phyloP scores from a whole-genome alignment of 2,888 invertebrate species.

The Theodoxus fluviatilis region DNA sequence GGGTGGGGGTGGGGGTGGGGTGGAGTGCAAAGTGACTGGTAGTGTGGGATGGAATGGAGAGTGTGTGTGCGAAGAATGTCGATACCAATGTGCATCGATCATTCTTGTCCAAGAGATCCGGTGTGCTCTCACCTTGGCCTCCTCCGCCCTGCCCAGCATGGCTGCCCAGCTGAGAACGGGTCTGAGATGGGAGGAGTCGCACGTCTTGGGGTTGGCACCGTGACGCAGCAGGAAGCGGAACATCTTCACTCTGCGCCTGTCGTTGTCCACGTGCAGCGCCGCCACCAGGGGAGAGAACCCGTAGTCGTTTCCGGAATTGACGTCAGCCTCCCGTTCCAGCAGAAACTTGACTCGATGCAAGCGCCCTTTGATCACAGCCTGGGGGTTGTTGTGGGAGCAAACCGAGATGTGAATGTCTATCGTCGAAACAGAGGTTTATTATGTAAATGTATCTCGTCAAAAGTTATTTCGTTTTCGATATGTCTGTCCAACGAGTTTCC shows the following conservation, averaged over 20 bases:
- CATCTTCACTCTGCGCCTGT: constrained; percentile 44
- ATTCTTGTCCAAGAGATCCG: too few relatives aligned
- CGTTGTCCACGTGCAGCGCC: constrained; percentile 50
- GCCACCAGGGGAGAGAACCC: constrained; percentile 52
- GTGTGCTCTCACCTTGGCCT: constrained; percentile 31
- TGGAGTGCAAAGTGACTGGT: too few relatives aligned
- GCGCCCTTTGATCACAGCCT: constrained; percentile 43
- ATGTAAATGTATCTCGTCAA: too few relatives aligned
- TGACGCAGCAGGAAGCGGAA: constrained; percentile 47
- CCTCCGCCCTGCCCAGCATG: constrained; percentile 41
- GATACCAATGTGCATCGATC: too few relatives aligned
- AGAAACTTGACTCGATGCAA: constrained; percentile 44
- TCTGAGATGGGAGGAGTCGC: constrained; percentile 42
- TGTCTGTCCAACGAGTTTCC: too few relatives aligned
- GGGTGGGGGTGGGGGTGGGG: too few relatives aligned
- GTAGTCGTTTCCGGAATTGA: constrained; percentile 47
- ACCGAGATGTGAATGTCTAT: too few relatives aligned
- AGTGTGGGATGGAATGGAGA: too few relatives aligned
- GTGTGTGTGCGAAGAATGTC: too few relatives aligned
- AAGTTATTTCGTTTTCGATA: too few relatives aligned
- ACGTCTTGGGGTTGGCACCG: constrained; percentile 44
- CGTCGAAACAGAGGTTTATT: too few relatives aligned
- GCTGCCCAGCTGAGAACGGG: constrained; percentile 53
- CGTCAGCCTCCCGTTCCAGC: constrained; percentile 44
- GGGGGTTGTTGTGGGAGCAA: too few relatives aligned